These are phyloP conservation scores for Emydura subglobosa DNA, from an alignment of 2,113 vertebrate genomes.

Conservation along the genomic window DNA sequence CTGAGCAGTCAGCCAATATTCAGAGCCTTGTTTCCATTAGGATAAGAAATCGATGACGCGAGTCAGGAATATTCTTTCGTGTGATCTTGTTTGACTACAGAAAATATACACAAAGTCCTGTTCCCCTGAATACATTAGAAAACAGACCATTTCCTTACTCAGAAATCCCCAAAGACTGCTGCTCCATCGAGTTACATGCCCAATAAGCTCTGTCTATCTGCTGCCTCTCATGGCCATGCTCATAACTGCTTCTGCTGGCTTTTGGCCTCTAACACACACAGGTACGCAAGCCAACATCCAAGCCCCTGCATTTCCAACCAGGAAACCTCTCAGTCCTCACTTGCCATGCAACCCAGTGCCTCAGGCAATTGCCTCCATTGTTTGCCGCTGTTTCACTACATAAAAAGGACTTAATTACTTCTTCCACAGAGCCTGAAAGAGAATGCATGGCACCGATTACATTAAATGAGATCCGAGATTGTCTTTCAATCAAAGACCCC, in stretches of 20 bases:
- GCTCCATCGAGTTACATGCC: background rate
- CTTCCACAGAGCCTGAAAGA: background rate
- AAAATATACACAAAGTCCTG: background rate
- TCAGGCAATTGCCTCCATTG: background rate
- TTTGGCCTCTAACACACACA: background rate
- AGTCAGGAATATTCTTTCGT: background rate
- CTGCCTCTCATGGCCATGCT: background rate
- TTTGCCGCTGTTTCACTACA: background rate
- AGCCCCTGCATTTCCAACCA: background rate
- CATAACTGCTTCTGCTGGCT: background rate
- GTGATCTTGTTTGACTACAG: background rate
- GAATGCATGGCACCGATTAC: background rate
- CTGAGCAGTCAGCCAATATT: accelerated
- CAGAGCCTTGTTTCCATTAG: accelerated
- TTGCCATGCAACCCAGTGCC: background rate
- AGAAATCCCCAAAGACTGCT: background rate
- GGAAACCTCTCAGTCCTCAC: background rate
- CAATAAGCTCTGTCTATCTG: background rate
- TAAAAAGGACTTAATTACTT: background rate
- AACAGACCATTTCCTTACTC: background rate
- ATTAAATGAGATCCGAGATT: background rate
- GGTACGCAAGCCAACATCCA: background rate
- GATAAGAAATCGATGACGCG: background rate
- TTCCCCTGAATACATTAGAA: too few species aligned
- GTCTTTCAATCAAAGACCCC: background rate